phyloP scores from a whole-genome alignment of 2,113 vertebrate species.

The Ellobius talpinus region DNA sequence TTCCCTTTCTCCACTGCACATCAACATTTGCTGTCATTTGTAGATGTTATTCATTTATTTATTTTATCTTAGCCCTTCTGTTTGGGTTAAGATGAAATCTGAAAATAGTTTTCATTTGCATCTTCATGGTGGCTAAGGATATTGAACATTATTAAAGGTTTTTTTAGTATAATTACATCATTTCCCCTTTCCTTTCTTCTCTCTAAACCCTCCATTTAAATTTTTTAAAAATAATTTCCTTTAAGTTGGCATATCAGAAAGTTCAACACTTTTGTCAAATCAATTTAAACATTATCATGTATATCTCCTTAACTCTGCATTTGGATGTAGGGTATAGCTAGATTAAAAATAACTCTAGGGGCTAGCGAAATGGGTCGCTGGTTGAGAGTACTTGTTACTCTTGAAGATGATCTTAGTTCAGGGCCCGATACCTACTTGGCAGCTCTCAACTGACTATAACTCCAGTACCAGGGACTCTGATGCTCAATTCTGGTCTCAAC shows the following conservation, averaged over 20 bases:
- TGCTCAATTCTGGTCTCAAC: not conserved
- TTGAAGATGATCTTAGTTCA: not conserved
- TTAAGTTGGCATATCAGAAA: not conserved
- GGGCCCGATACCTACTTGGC: not conserved
- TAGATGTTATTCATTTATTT: not conserved
- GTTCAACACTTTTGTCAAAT: slow-evolving; percentile 4
- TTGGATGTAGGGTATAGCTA: not conserved
- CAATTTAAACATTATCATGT: not conserved
- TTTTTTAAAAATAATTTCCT: slow-evolving; percentile 28
- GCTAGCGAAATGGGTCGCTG: not conserved
- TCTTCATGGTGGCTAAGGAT: not conserved
- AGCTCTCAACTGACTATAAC: not conserved
- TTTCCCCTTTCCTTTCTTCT: not conserved
- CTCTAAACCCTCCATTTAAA: not conserved
- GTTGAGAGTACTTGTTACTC: not conserved
- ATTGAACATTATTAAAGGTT: not conserved
- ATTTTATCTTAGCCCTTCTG: not conserved
- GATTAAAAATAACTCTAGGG: slow-evolving; percentile 2
- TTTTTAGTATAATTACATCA: not conserved
- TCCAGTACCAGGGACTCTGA: not conserved
- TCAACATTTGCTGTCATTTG: not conserved
- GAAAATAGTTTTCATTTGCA: not conserved
- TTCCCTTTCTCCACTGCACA: not conserved
- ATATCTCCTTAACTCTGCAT: not conserved
- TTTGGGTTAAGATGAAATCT: not conserved